Evolutionary conservation across 2,888 invertebrate species (phyloP).

Genomic region (Chaetogeoica ovagalla): DNA sequence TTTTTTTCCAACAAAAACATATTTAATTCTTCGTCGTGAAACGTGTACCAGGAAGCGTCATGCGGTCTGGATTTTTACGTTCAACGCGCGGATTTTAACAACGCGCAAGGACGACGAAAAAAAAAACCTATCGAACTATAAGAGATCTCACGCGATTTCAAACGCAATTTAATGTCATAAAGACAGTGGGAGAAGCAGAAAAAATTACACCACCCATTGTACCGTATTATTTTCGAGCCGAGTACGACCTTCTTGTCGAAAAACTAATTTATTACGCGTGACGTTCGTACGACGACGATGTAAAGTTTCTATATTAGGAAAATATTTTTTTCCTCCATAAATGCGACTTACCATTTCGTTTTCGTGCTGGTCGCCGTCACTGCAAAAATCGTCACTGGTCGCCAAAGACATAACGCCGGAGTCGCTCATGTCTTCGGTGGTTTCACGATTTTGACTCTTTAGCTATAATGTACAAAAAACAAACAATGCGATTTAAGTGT

Average conservation of each 20-base stretch:
- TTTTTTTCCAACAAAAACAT: no score
- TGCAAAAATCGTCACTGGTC: slow-evolving; percentile 57
- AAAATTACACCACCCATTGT: background rate
- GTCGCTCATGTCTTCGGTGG: slow-evolving; percentile 58
- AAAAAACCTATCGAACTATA: background rate
- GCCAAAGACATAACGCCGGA: slow-evolving; percentile 58
- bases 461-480: slow-evolving; percentile 47
- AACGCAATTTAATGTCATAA: background rate
- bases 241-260: slow-evolving; percentile 4
- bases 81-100: background rate
- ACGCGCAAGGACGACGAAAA: slow-evolving; percentile 17
- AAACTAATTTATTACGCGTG: slow-evolving; percentile 17
- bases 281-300: background rate
- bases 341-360: slow-evolving; percentile 55
- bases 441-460: slow-evolving; percentile 55
- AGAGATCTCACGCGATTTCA: no score
- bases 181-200: background rate
- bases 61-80: no score
- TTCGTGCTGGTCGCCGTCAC: slow-evolving; percentile 57
- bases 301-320: background rate
- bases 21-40: no score
- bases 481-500: slow-evolving; percentile 11
- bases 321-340: background rate
- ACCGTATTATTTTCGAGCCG: background rate
- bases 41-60: no score